Base-by-base conservation (phyloP, 2,113 vertebrate genomes). In the Himantopus leucocephalus region DNA sequence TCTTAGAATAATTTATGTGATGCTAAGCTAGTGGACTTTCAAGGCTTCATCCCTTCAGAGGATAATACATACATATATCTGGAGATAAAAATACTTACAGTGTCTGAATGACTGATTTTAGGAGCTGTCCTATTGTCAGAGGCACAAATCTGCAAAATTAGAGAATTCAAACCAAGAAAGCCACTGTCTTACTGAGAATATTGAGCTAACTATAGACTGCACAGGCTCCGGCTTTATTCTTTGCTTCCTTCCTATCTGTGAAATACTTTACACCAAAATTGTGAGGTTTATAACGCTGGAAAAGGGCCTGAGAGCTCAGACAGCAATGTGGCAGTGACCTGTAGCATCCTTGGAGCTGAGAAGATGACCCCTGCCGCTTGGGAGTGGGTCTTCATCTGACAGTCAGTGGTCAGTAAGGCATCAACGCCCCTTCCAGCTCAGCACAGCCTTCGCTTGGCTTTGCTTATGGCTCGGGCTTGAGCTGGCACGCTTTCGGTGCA, bases 251-350 rank as follows among this genome's bases (percentile, higher is more conserved):
- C 7, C 27, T 18, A 41, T 41, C 21, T 56, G 4, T 24, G 27
- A 22, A 59, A 53, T 26, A 14, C 21, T 63, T 52, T 12, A 32
- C 24, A 29, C 19, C 5, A 35, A n/a, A 32, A 41, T 23, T 3
- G 2, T 0, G 4, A 10, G 18, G 18, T 56, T 30, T 18, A 3
- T 53, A 63, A 64, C 0, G 1, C 27, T 79, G 74, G 60, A 26
- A 73, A 53, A 55, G 59, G n/a, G 45, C 29, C 48, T n/a, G 62
- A 48, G 48, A 64, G 21, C 39, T 64, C 10, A 9, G 53, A 22
- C 21, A 39, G 45, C 11, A 52, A 12, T 23, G 2, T 29, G 34
- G 9, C 20, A 27, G 50, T 70, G 32, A 12, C 47, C 27, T 68
- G 39, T 3, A 24, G 17, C 20, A 11, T 50, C 13, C 32, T 74